Percentiles rank a stretch among this genome's conserved stretches.
phyloP scores from a whole-genome alignment of 2,797 vertebrate genomes.

The Xenops minutus region DNA sequence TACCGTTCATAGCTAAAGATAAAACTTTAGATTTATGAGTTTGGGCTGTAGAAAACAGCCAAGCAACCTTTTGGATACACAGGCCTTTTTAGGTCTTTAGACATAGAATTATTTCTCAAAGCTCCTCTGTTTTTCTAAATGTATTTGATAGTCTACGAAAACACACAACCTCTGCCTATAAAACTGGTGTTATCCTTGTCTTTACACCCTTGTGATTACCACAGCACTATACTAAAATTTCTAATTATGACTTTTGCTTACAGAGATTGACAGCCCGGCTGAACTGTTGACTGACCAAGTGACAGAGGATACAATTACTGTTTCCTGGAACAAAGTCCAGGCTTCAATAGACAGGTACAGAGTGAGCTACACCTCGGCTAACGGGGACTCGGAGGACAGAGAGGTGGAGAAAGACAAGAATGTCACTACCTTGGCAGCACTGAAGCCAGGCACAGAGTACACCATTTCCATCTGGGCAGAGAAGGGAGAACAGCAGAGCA shows the following conservation, averaged over 20 bases:
- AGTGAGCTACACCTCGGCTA: slow-evolving; percentile 75
- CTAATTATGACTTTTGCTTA: neutral
- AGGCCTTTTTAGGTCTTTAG: neutral
- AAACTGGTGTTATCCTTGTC: neutral
- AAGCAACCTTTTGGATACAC: neutral
- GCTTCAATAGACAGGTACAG: slow-evolving; percentile 79
- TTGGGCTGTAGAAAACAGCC: neutral
- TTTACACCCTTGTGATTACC: neutral
- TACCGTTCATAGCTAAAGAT: neutral
- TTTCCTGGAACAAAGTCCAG: slow-evolving; percentile 79
- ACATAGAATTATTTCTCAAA: neutral
- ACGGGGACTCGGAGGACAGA: slow-evolving; percentile 71
- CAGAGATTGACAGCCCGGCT: slow-evolving; percentile 77
- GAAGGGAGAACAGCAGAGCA: slow-evolving; percentile 78
- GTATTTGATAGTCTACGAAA: neutral
- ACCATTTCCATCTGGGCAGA: slow-evolving; percentile 79
- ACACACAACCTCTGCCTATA: neutral
- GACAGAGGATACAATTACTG: slow-evolving; percentile 74
- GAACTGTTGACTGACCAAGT: slow-evolving; percentile 74
- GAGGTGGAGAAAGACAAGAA: slow-evolving; percentile 68
- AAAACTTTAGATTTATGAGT: neutral
- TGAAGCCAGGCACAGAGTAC: slow-evolving; percentile 79
- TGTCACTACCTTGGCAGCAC: slow-evolving; percentile 69
- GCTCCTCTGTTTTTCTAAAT: neutral
- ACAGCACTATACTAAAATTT: neutral